Conservation (phyloP, 2,113 vertebrate species). For the Grantiella picta region DNA sequence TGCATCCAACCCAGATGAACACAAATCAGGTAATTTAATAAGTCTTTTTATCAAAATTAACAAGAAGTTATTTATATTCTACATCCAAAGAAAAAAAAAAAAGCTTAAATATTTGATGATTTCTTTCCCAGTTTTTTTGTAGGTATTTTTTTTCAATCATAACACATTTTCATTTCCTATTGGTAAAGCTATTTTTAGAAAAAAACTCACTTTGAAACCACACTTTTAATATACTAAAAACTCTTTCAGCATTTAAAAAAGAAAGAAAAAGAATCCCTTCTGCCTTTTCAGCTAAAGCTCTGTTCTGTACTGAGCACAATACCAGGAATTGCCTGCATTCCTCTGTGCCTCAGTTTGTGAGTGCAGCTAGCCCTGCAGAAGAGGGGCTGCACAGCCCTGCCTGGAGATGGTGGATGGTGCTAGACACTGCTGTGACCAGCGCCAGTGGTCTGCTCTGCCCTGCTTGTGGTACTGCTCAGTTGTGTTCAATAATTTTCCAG, state of each 20-base stretch:
- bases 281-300: background rate
- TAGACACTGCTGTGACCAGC: accelerated
- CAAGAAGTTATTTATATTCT: background rate
- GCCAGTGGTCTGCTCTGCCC: accelerated
- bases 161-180: background rate
- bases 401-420: background rate
- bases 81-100: background rate
- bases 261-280: too few species aligned
- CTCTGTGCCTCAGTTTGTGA: background rate
- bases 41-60: background rate
- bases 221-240: background rate
- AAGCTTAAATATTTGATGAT: background rate
- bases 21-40: background rate
- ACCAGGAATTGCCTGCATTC: accelerated
- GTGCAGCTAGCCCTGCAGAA: accelerated
- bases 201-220: background rate
- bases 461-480: accelerated
- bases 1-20: background rate
- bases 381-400: too few species aligned
- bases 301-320: background rate
- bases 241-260: background rate
- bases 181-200: background rate
- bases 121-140: background rate
- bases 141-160: background rate
- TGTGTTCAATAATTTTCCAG: background rate